Base-by-base conservation (phyloP, 2,797 vertebrate species). In the Melanotaenia pygmaea region DNA sequence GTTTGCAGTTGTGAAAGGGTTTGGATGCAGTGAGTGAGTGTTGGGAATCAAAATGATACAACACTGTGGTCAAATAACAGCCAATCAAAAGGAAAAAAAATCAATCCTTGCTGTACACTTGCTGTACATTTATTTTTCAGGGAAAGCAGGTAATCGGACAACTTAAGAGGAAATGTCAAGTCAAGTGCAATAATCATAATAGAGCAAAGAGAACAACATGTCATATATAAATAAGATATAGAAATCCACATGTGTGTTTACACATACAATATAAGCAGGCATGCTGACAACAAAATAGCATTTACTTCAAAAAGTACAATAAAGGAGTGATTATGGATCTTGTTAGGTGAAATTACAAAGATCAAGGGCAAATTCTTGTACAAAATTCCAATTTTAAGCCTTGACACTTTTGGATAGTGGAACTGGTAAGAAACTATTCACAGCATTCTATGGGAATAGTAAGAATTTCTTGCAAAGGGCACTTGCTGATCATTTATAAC, bases 401-500 rank as follows among this genome's bases (percentile, higher is more conserved):
- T 70, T 85, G 65, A 86, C 64, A 87, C 11, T 59, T 63, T 71
- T 80, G 58, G 58, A 72, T 63, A 74, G 71, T 75, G 64, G 45
- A 83, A 72, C 70, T 38, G 67, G 69, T 35, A 7, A 67, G 51
- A 64, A 11, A 34, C 61, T 53, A 61, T 68, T 80, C 59, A 66
- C 32, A 80, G 61, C 63, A 56, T 62, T 82, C 62, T 47, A 54
- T 35, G 56, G 54, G 53, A 74, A 72, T 45, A 54, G 59, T 54
- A 64, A 32, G n/a, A 80, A 62, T 82, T 35, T 64, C 74, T 67
- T 74, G 74, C 67, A 63, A 79, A 77, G 74, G 66, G 65, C 67
- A 70, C 70, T 76, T 80, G 79, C 80, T 85, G 80, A 68, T 88
- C 70, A 78, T 57, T 74, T 79, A 45, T 72, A 73, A 75, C 69